phyloP scores from a whole-genome alignment of 2,113 vertebrate genomes.

The Arothron firmamentum region DNA sequence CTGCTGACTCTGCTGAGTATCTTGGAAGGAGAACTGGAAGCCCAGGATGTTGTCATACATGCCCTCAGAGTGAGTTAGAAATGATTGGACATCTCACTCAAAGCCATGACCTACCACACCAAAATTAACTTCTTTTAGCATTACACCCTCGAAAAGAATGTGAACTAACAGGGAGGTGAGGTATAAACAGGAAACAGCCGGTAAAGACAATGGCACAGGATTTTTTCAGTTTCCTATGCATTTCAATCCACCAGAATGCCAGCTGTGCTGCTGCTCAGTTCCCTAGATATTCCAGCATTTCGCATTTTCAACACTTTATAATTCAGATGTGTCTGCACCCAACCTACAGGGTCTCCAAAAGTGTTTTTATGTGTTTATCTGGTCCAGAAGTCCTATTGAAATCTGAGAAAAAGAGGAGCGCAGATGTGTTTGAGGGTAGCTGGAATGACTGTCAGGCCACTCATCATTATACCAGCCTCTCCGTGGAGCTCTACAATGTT shows the following conservation, averaged over 20 bases:
- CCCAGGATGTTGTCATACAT: slow-evolving; percentile 95
- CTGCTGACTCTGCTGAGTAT: slow-evolving; percentile 94
- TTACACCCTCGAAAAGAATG: slow-evolving; percentile 48
- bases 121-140: slow-evolving; percentile 27
- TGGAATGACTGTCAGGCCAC: neutral
- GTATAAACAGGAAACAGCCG: slow-evolving; percentile 63
- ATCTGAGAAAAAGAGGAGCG: too few species aligned
- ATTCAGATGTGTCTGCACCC: neutral
- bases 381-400: too few species aligned
- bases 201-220: slow-evolving; percentile 55
- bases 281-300: neutral
- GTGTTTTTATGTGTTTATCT: too few species aligned
- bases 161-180: slow-evolving; percentile 42
- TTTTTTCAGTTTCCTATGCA: slow-evolving; percentile 28
- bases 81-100: too few species aligned
- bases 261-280: slow-evolving; percentile 15
- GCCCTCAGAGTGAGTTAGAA: slow-evolving; percentile 85
- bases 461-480: slow-evolving; percentile 40
- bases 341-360: slow-evolving; percentile 7
- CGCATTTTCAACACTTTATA: neutral
- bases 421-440: too few species aligned
- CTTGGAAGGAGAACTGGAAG: slow-evolving; percentile 95
- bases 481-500: slow-evolving; percentile 9
- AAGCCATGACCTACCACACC: neutral
- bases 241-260: slow-evolving; percentile 12